Conservation (phyloP, 1,140 invertebrate genomes). For the Panagrolaimus sp. region DNA sequence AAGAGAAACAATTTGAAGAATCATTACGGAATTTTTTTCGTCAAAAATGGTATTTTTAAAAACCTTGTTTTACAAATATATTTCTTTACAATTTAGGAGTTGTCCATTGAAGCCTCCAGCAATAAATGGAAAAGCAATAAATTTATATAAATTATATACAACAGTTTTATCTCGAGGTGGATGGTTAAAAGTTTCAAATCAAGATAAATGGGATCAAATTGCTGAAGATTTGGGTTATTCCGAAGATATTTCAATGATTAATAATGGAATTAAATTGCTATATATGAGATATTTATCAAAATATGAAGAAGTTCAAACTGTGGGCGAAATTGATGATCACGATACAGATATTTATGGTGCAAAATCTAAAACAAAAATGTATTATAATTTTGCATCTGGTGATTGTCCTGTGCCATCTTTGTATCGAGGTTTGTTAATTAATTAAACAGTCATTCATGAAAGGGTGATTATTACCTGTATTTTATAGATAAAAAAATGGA, state of each 20-base stretch:
- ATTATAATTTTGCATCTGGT: conserved; percentile 23
- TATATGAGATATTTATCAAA: conserved; percentile 56
- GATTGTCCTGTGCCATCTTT: conserved; percentile 41
- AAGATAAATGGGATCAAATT: conserved; percentile 51
- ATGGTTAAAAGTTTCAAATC: conserved; percentile 48
- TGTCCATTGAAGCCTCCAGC: conserved; percentile 37
- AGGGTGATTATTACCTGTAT: conserved; percentile 16
- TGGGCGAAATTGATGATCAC: conserved; percentile 50
- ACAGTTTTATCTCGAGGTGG: conserved; percentile 47
- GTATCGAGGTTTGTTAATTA: conserved; percentile 22
- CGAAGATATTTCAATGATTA: conserved; percentile 36
- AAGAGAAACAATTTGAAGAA: conserved; percentile 13
- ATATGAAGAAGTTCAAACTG: conserved; percentile 51
- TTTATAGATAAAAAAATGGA: conserved; percentile 25
- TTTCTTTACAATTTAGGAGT: conserved; percentile 37
- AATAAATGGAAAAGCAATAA: conserved; percentile 43
- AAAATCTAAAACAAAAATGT: conserved; percentile 23
- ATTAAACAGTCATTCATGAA: neutral
- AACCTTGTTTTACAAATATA: conserved; percentile 11
- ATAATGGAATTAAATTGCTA: conserved; percentile 47
- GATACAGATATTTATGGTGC: conserved; percentile 44
- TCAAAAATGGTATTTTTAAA: conserved; percentile 7
- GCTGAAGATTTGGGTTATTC: conserved; percentile 30
- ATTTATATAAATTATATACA: conserved; percentile 46
- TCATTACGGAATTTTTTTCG: neutral